A percentile compares a stretch with the other conserved stretches of the same genome.
phyloP scores from a whole-genome alignment of 2,113 vertebrate genomes.

The Vanacampus margaritifer region DNA sequence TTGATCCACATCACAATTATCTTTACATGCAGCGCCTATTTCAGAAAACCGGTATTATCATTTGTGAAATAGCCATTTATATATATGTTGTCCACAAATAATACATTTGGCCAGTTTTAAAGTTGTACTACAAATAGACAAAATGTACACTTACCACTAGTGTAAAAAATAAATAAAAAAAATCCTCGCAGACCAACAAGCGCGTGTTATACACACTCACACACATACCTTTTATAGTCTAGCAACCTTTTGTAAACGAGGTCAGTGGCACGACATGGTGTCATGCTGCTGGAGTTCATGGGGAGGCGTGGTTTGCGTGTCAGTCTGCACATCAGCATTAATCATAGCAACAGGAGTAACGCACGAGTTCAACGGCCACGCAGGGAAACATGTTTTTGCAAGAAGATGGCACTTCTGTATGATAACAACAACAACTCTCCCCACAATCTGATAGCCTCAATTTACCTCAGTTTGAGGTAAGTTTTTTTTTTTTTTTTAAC shows the following conservation, averaged over 20 bases:
- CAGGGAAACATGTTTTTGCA: neutral
- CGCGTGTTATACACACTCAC: neutral
- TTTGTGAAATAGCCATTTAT: too few species aligned
- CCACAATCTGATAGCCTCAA: too few species aligned
- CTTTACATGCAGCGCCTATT: too few species aligned
- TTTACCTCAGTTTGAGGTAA: too few species aligned
- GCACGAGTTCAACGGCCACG: neutral
- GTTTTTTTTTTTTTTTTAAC: too few species aligned
- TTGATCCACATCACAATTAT: too few species aligned
- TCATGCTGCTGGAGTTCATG: conserved; percentile 10
- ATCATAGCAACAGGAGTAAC: neutral
- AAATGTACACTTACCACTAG: neutral
- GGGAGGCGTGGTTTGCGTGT: conserved; percentile 33
- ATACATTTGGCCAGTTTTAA: neutral
- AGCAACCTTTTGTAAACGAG: conserved; percentile 8
- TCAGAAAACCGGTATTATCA: too few species aligned
- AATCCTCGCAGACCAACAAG: neutral
- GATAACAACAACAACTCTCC: neutral
- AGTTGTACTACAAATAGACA: neutral
- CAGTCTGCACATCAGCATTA: conserved; percentile 1
- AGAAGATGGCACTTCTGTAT: neutral
- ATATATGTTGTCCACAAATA: too few species aligned
- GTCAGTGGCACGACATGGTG: conserved; percentile 38
- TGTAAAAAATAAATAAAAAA: neutral
- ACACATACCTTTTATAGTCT: neutral